Conservation (phyloP, 2,113 vertebrate genomes). For the Petrocephalus zakoni region DNA sequence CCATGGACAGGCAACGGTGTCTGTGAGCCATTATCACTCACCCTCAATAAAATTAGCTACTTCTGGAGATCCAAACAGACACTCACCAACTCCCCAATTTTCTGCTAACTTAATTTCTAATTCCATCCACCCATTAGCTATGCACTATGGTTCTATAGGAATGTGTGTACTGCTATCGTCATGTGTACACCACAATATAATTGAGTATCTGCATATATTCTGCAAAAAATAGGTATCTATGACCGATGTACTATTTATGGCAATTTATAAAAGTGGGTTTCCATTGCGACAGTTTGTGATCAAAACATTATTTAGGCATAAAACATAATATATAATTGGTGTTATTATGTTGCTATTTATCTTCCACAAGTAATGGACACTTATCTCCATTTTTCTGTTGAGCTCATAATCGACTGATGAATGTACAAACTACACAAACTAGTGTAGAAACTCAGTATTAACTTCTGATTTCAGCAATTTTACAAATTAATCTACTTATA, state of each 20-base stretch:
- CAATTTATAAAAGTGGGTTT: not conserved
- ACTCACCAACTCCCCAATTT: not conserved
- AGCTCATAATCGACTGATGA: not conserved
- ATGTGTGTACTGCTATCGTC: not conserved
- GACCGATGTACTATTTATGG: not conserved
- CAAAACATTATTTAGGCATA: not conserved
- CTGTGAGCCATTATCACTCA: not conserved
- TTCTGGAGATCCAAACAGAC: not conserved
- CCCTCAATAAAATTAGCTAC: not conserved
- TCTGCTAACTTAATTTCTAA: not conserved
- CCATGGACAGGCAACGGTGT: no score
- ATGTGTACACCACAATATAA: not conserved
- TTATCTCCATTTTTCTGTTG: not conserved
- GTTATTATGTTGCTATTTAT: not conserved
- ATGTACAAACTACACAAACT: not conserved
- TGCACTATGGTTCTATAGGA: not conserved
- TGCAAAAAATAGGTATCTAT: not conserved
- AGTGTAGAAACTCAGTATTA: not conserved
- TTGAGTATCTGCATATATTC: not conserved
- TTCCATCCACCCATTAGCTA: not conserved
- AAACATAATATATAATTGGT: not conserved
- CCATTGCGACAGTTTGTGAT: not conserved
- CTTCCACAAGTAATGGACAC: not conserved
- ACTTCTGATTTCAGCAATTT: not conserved
- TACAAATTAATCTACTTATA: not conserved